Percentiles rank a stretch among this genome's conserved stretches.
These are phyloP conservation scores for Lanistes nyassanus DNA, from an alignment of 1,140 invertebrate species.

Conservation along the genomic window DNA sequence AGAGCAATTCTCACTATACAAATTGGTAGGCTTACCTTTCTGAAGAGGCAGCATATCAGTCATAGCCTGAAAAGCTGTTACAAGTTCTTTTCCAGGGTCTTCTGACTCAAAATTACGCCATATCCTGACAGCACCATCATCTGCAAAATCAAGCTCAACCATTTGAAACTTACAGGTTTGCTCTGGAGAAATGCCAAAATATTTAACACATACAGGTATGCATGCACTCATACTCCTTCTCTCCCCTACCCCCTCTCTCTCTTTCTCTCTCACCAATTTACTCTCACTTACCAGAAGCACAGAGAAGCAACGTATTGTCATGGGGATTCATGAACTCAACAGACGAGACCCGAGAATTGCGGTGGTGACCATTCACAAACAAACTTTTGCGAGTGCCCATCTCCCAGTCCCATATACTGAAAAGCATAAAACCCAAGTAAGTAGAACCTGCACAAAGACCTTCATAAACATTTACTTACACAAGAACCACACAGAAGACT, in stretches of 20 bases:
- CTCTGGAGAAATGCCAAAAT: too few relatives aligned
- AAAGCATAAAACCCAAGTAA: too few relatives aligned
- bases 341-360: conserved; percentile 76
- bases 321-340: conserved; percentile 92
- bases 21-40: conserved; percentile 51
- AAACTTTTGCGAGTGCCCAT: conserved; percentile 62
- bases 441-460: too few relatives aligned
- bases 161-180: too few relatives aligned
- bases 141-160: conserved; percentile 66
- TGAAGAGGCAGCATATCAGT: conserved; percentile 73
- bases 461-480: too few relatives aligned
- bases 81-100: conserved; percentile 67
- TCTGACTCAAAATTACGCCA: conserved; percentile 70
- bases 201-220: too few relatives aligned
- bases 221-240: too few relatives aligned
- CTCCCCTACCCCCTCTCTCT: too few relatives aligned
- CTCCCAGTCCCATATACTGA: conserved; percentile 70
- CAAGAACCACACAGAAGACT: too few relatives aligned
- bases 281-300: conserved; percentile 69
- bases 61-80: conserved; percentile 86
- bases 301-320: conserved; percentile 79
- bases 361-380: conserved; percentile 63
- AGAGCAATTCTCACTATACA: not conserved
- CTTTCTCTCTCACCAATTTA: conserved; percentile 49
- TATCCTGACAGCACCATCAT: conserved; percentile 82